Conservation (phyloP, 2,113 vertebrate genomes). For the Zingel zingel region DNA sequence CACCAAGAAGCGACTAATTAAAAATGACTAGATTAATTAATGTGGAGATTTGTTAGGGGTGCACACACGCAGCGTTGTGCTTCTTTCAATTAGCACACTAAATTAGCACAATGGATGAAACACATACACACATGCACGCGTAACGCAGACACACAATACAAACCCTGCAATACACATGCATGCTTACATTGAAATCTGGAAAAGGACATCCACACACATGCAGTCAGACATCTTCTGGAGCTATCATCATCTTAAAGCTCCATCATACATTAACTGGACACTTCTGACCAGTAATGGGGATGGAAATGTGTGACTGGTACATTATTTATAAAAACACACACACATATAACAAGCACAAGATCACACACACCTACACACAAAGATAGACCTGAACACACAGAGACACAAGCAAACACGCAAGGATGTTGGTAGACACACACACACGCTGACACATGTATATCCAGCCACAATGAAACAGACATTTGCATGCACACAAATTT, state of each 20-base stretch:
- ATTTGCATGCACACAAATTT: not conserved
- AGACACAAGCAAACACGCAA: not conserved
- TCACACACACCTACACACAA: not conserved
- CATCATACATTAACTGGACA: not conserved
- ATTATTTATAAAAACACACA: not conserved
- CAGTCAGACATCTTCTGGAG: not conserved
- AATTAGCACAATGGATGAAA: conserved; percentile 17
- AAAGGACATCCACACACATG: not conserved
- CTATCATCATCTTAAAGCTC: not conserved
- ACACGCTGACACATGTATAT: not conserved
- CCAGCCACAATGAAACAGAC: not conserved
- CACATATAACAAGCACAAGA: not conserved
- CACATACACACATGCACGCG: not conserved
- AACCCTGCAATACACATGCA: not conserved
- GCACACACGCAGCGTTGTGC: conserved; percentile 31
- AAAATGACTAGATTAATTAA: conserved; percentile 82
- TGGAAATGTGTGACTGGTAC: not conserved
- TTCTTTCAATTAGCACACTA: conserved; percentile 67
- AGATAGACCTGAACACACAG: too few species aligned
- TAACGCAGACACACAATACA: not conserved
- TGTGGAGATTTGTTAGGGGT: conserved; percentile 74
- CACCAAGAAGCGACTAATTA: conserved; percentile 79
- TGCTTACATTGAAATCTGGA: not conserved
- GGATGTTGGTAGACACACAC: not conserved
- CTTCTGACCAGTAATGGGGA: not conserved